Evolutionary conservation across 2,888 invertebrate genomes (phyloP).

Genomic region (Cephalotes varians): DNA sequence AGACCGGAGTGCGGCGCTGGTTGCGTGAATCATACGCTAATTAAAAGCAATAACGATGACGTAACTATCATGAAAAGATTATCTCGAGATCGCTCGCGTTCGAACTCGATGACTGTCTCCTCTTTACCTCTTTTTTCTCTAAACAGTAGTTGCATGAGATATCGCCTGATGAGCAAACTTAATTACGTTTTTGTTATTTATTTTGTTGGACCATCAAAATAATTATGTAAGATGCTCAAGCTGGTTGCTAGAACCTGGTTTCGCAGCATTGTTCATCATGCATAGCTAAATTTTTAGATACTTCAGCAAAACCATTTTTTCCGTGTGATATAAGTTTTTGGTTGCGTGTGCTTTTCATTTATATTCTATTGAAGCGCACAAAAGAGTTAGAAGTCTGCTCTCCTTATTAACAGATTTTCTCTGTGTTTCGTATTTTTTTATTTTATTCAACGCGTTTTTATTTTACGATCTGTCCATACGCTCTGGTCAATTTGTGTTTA

Average conservation of each 20-base stretch:
- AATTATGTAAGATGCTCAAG: neutral
- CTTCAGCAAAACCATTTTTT: neutral
- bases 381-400: neutral
- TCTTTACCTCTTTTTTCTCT: neutral
- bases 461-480: neutral
- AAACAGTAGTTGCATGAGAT: neutral
- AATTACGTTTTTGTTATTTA: neutral
- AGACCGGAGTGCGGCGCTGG: slow-evolving; percentile 6
- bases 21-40: slow-evolving; percentile 32
- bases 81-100: neutral
- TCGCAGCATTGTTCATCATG: neutral
- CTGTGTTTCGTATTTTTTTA: neutral
- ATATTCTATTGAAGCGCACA: too few relatives aligned
- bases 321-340: neutral
- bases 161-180: neutral
- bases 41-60: slow-evolving; percentile 48
- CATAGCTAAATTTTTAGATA: neutral
- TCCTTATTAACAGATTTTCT: neutral
- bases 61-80: slow-evolving; percentile 51
- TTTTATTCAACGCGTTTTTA: neutral
- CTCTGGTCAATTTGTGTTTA: neutral
- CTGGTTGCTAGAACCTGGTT: neutral
- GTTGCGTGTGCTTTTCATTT: neutral
- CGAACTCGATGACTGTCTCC: neutral
- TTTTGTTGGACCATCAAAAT: neutral